Evolutionary conservation across 2,113 vertebrate genomes (phyloP), one percentile per base, ranked within the genome.

Genomic region (Gasterosteus nipponicus): DNA sequence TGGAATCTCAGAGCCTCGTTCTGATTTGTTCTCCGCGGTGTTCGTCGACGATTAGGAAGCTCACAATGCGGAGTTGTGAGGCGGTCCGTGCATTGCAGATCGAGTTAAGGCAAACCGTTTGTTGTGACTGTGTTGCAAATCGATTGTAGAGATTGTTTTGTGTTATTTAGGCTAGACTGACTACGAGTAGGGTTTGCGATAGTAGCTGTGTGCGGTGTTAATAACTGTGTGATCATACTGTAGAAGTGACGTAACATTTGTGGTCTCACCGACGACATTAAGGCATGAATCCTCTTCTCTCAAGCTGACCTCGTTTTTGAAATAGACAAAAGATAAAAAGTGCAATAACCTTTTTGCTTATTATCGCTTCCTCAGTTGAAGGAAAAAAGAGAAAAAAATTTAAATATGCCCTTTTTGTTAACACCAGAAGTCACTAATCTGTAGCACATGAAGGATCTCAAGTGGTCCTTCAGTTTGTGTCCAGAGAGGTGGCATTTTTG

Each of bases 291-390:
- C 80, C 82, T 92, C 79, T 82, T 86, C 84, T 89, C 81, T 92
- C 79, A 84, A 89, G 86, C 92, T 91, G 87, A 92, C 93, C 86
- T 93, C 88, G 78, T 92, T 87, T 87, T 82, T 86, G 75, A 93
- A 90, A 90, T 89, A 83, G 92, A 87, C 81, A 89, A 87, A 90
- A 89, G 81, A 92, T 87, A 89, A 83, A 87, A 91, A 57, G 93
- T 94, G 93, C 94, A 94, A 94, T 94, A 93, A 94, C 87, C 85
- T 92, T 89, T 89, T 91, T 91, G 87, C 92, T 93, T 91, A 89
- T 87, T 90, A 85, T 93, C 86, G 88, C 90, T 92, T 94, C 90
- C 91, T 93, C 68, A 46, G 82, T 88, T 88, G 80, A 66, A 64
- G 54, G 76, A 73, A 75, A 69, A 62, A 66, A 62, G 53, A 78